phyloP scores from a whole-genome alignment of 2,888 invertebrate species.

The Watsonalla cultraria region DNA sequence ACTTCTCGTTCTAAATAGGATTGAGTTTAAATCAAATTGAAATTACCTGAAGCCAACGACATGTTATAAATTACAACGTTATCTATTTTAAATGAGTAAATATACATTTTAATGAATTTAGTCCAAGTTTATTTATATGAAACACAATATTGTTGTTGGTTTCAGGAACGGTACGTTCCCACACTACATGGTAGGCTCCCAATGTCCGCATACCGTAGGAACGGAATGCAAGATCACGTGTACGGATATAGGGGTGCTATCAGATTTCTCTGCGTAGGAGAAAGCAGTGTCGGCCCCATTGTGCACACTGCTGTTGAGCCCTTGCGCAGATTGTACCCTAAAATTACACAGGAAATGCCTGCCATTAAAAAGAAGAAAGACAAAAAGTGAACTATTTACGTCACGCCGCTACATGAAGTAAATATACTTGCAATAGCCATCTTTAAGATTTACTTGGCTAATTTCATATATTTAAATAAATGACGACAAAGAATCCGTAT shows the following conservation, averaged over 20 bases:
- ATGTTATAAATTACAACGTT: too few species aligned
- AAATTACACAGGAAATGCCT: conserved; percentile 51
- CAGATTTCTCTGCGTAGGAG: conserved; percentile 49
- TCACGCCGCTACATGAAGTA: background rate
- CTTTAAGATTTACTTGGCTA: conserved; percentile 4
- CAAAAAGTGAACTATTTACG: conserved; percentile 24
- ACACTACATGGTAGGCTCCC: conserved; percentile 63
- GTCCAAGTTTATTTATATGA: conserved; percentile 11
- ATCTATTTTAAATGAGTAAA: too few species aligned
- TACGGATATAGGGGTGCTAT: conserved; percentile 65
- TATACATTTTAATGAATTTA: conserved; percentile 11
- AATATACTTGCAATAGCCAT: background rate
- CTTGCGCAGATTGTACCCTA: conserved; percentile 41
- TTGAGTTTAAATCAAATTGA: background rate
- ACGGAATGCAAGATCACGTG: conserved; percentile 68
- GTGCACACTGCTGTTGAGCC: conserved; percentile 56
- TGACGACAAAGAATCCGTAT: conserved; percentile 19
- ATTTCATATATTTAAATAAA: conserved; percentile 9
- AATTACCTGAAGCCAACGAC: background rate
- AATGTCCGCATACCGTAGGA: conserved; percentile 54
- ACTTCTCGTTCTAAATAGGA: background rate
- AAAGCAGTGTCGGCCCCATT: conserved; percentile 22
- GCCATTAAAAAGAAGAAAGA: conserved; percentile 50
- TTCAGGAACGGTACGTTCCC: conserved; percentile 73
- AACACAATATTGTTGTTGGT: conserved; percentile 52